These are phyloP conservation scores for Sceliomorpha sp. DNA, from an alignment of 2,888 invertebrate species.

Conservation along the genomic window DNA sequence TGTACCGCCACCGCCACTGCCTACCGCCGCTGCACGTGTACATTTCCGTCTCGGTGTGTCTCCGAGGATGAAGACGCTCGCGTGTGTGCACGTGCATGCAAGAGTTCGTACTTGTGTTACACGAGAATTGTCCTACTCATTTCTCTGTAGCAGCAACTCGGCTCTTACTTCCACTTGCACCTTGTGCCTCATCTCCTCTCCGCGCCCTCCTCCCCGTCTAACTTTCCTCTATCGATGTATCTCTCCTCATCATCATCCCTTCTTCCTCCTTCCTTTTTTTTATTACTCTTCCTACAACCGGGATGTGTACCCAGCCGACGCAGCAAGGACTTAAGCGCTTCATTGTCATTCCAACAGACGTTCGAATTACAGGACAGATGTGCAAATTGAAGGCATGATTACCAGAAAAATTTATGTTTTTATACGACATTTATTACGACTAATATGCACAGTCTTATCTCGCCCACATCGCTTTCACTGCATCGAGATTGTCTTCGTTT, in stretches of 20 bases:
- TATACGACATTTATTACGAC: no score
- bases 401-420: slow-evolving; percentile 17
- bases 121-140: slow-evolving; percentile 58
- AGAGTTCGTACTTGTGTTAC: slow-evolving; percentile 27
- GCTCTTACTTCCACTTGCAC: slow-evolving; percentile 46
- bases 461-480: no score
- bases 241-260: slow-evolving; percentile 45
- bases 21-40: slow-evolving; percentile 53
- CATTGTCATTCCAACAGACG: slow-evolving; percentile 74
- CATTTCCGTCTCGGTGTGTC: slow-evolving; percentile 62
- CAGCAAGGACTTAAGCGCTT: slow-evolving; percentile 75
- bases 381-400: slow-evolving; percentile 72
- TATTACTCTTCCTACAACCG: slow-evolving; percentile 59
- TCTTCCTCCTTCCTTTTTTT: slow-evolving; percentile 39
- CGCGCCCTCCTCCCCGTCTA: slow-evolving; percentile 34
- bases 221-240: slow-evolving; percentile 45
- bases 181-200: no score
- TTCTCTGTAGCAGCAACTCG: slow-evolving; percentile 21
- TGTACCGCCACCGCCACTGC: slow-evolving; percentile 24
- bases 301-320: slow-evolving; percentile 75
- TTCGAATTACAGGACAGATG: slow-evolving; percentile 73
- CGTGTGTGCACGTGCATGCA: slow-evolving; percentile 22
- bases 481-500: no score
- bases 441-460: no score
- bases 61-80: slow-evolving; percentile 52